Conservation (phyloP, 2,113 vertebrate genomes). For the Pseudorhombus dupliciocellatus region DNA sequence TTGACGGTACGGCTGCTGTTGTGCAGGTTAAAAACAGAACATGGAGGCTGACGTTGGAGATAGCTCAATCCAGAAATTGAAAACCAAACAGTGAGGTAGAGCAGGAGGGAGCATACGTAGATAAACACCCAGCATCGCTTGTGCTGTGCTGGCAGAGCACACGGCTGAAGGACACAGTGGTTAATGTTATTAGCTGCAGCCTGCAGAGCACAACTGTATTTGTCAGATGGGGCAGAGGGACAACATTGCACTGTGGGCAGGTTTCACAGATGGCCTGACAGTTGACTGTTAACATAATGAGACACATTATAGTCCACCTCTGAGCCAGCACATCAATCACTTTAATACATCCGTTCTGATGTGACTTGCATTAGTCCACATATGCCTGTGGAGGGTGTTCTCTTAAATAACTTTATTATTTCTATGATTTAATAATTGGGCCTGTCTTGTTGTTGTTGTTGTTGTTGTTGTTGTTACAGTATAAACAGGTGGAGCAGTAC, state of each 20-base stretch:
- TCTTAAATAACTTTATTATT: background rate
- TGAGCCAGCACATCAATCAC: slow-evolving; percentile 71
- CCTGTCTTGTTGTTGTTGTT: slow-evolving; percentile 7
- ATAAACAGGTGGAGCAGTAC: slow-evolving; percentile 99
- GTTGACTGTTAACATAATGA: slow-evolving; percentile 76
- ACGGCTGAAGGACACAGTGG: slow-evolving; percentile 69
- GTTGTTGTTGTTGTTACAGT: slow-evolving; percentile 77
- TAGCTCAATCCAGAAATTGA: background rate
- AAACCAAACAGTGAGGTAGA: slow-evolving; percentile 1
- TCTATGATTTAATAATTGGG: background rate
- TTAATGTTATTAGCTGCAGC: slow-evolving; percentile 76
- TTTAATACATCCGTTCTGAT: slow-evolving; percentile 63
- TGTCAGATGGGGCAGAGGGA: slow-evolving; percentile 71
- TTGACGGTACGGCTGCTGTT: background rate
- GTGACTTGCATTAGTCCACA: slow-evolving; percentile 49
- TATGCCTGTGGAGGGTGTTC: background rate
- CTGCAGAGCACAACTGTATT: slow-evolving; percentile 68
- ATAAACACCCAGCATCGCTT: slow-evolving; percentile 5
- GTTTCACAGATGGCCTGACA: slow-evolving; percentile 76
- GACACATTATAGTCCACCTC: slow-evolving; percentile 65
- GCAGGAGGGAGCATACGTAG: slow-evolving; percentile 29
- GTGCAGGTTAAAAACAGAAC: background rate
- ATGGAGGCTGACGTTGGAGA: background rate
- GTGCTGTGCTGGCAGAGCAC: slow-evolving; percentile 44
- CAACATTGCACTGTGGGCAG: slow-evolving; percentile 59